Percentiles rank a stretch among this genome's conserved stretches.
Conservation (phyloP, 2,113 vertebrate species). For the Passerina amoena region DNA sequence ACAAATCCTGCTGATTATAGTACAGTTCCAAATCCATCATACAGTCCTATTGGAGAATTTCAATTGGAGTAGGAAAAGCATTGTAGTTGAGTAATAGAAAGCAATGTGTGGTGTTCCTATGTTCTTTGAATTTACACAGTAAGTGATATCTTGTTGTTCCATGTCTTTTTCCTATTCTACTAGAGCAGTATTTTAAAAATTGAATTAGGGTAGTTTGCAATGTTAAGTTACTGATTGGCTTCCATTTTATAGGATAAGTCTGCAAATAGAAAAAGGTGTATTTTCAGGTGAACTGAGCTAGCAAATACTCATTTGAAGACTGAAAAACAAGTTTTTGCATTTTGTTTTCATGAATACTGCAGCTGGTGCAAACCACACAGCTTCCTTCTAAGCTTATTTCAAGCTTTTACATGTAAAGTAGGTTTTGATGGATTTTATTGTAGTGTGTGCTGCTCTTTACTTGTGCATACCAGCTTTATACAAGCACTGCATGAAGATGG, state of each 20-base stretch:
- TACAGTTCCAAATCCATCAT: neutral
- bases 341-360: neutral
- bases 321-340: neutral
- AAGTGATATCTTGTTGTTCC: neutral
- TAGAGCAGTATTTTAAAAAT: neutral
- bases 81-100: neutral
- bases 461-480: neutral
- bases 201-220: neutral
- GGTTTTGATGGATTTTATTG: neutral
- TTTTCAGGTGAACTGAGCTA: neutral
- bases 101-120: neutral
- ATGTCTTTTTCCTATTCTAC: neutral
- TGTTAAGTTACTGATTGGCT: neutral
- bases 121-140: constrained; percentile 1
- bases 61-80: neutral
- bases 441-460: neutral
- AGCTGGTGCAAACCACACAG: neutral
- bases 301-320: neutral
- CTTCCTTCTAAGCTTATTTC: neutral
- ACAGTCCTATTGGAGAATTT: neutral
- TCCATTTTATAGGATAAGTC: neutral
- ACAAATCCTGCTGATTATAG: neutral
- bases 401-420: neutral
- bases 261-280: neutral
- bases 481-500: neutral